Evolutionary conservation across 2,888 invertebrate genomes (phyloP).

Genomic region (Resseliella maxima): DNA sequence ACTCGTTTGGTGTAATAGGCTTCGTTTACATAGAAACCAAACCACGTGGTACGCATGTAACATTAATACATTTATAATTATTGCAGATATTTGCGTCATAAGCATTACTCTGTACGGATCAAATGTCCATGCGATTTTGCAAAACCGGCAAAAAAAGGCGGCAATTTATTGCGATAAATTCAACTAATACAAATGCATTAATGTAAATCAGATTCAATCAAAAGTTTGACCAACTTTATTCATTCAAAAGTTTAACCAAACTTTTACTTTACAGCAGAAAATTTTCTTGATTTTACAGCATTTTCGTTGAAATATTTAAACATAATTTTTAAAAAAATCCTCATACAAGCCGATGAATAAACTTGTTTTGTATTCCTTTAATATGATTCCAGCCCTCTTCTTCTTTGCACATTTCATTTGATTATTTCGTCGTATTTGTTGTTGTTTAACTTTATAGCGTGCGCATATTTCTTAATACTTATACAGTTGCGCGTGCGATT

Average conservation of each 20-base stretch:
- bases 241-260: too few species aligned
- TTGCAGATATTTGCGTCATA: neutral
- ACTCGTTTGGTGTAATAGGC: neutral
- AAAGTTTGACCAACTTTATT: too few species aligned
- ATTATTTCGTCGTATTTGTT: neutral
- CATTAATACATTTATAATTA: neutral
- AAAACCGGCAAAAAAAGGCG: neutral
- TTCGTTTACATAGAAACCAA: neutral
- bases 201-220: too few species aligned
- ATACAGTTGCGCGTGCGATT: neutral
- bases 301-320: too few species aligned
- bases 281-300: too few species aligned
- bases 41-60: conserved; percentile 24
- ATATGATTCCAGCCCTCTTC: neutral
- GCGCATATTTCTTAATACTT: neutral
- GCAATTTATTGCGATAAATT: too few species aligned
- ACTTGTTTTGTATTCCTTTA: neutral
- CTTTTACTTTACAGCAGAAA: too few species aligned
- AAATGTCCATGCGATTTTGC: neutral
- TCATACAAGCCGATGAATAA: too few species aligned
- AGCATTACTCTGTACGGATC: neutral
- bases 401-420: neutral
- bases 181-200: too few species aligned
- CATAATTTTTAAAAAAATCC: too few species aligned
- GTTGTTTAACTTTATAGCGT: neutral